A percentile compares a stretch with the other conserved stretches of the same genome.
phyloP scores from a whole-genome alignment of 2,888 invertebrate species.

The Stramonita haemastoma region DNA sequence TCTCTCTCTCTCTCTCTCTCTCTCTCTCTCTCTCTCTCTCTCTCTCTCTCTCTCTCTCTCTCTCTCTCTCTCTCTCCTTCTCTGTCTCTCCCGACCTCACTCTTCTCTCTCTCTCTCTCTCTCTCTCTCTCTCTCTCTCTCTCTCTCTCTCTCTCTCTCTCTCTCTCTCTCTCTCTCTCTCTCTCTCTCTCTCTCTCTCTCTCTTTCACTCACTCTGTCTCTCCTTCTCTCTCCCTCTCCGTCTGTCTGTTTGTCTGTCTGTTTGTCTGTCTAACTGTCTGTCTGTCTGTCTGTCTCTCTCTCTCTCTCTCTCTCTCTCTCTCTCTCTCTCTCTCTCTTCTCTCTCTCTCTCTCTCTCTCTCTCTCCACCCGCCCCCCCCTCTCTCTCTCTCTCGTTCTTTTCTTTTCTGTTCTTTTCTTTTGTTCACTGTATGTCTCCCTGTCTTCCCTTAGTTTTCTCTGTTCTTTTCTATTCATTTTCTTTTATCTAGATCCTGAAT shows the following conservation, averaged over 20 bases:
- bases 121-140: slow-evolving; percentile 8
- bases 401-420: too few species aligned
- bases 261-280: too few species aligned
- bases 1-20: slow-evolving; percentile 11
- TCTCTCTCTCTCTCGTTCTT: too few species aligned
- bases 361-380: too few species aligned
- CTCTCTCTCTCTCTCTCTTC: neutral
- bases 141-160: slow-evolving; percentile 12
- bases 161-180: slow-evolving; percentile 22
- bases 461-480: too few species aligned
- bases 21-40: slow-evolving; percentile 15
- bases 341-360: too few species aligned
- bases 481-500: too few species aligned
- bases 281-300: neutral
- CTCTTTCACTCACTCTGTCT: neutral
- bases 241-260: too few species aligned
- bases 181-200: slow-evolving; percentile 2
- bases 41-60: neutral
- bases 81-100: too few species aligned
- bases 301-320: neutral
- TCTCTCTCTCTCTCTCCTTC: neutral
- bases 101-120: slow-evolving; percentile 13
- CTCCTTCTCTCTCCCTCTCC: neutral
- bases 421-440: too few species aligned
- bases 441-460: too few species aligned